phyloP scores from a whole-genome alignment of 2,888 invertebrate genomes.

The Barypeithes pellucidus region DNA sequence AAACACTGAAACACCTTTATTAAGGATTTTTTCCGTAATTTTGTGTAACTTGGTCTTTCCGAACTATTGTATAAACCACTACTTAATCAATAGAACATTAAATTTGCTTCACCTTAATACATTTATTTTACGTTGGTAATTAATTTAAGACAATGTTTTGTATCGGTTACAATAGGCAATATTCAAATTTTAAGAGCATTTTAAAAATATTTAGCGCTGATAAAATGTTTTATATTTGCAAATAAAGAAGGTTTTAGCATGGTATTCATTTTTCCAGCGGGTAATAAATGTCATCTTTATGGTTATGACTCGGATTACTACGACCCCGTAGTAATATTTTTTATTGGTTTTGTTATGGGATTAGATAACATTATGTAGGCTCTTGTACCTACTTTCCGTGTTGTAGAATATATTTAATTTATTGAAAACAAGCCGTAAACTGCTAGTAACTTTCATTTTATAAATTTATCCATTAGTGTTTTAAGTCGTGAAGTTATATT shows the following conservation, averaged over 20 bases:
- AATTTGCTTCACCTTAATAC: too few species aligned
- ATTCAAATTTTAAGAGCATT: not conserved
- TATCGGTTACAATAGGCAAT: not conserved
- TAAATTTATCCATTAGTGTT: too few species aligned
- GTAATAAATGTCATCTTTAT: constrained; percentile 17
- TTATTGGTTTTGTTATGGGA: constrained; percentile 5
- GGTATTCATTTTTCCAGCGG: constrained; percentile 10
- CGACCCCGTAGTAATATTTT: constrained; percentile 10
- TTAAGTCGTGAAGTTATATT: too few species aligned
- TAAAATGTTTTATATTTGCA: constrained; percentile 19
- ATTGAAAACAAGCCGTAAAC: too few species aligned
- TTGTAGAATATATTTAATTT: not conserved
- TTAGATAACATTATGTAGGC: not conserved
- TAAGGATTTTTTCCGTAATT: too few species aligned
- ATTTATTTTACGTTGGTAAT: not conserved
- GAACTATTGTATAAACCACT: too few species aligned
- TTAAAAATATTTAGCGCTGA: constrained; percentile 20
- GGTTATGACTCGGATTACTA: constrained; percentile 23
- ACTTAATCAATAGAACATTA: too few species aligned
- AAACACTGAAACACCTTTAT: too few species aligned
- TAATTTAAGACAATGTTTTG: not conserved
- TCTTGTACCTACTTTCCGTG: not conserved
- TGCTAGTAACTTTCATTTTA: too few species aligned
- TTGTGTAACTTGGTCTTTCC: too few species aligned
- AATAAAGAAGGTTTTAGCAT: constrained; percentile 7